Conservation (phyloP, 2,888 invertebrate genomes). For the Galerucella nymphaeae region DNA sequence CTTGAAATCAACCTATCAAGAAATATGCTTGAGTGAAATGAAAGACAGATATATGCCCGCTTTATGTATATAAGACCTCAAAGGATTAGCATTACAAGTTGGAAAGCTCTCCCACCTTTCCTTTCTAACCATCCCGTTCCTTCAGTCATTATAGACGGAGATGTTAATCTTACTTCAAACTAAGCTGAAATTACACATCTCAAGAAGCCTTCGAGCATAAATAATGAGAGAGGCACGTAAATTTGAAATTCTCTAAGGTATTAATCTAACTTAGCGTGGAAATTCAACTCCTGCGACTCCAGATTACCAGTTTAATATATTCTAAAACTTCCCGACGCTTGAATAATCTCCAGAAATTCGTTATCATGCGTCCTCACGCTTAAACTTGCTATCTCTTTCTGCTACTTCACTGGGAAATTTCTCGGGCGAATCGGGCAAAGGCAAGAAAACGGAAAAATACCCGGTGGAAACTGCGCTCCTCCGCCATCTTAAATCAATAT, state of each 20-base stretch:
- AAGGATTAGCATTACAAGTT: constrained; percentile 48
- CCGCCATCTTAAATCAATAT: constrained; percentile 66
- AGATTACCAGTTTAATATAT: constrained; percentile 67
- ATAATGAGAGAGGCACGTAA: constrained; percentile 65
- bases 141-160: constrained; percentile 52
- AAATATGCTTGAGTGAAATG: constrained; percentile 39
- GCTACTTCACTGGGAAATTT: constrained; percentile 23
- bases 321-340: constrained; percentile 64
- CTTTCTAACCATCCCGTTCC: constrained; percentile 42
- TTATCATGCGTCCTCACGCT: constrained; percentile 39
- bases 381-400: constrained; percentile 35
- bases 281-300: constrained; percentile 65
- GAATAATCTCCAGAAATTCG: constrained; percentile 58
- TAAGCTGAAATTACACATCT: constrained; percentile 64
- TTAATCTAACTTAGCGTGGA: constrained; percentile 67
- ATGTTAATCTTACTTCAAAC: constrained; percentile 61
- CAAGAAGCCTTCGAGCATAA: constrained; percentile 65
- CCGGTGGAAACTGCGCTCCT: constrained; percentile 52
- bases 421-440: constrained; percentile 38
- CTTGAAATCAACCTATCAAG: constrained; percentile 36
- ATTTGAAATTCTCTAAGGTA: constrained; percentile 66
- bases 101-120: constrained; percentile 47
- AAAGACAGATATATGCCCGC: constrained; percentile 39
- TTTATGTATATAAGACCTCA: constrained; percentile 49
- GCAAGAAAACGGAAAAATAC: constrained; percentile 48